Evolutionary conservation across 2,888 invertebrate species (phyloP).

Genomic region (Apocheima hispidaria): DNA sequence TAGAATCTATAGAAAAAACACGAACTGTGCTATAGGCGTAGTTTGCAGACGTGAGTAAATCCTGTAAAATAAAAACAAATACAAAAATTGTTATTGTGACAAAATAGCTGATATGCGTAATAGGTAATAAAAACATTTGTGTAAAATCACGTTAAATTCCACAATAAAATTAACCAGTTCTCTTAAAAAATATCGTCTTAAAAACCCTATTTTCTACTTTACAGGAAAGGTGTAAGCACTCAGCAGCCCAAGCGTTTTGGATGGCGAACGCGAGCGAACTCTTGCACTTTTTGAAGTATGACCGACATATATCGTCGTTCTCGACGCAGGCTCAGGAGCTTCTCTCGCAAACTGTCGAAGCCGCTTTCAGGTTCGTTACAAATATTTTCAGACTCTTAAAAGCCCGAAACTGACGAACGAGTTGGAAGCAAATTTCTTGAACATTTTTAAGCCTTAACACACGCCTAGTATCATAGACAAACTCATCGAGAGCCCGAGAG

Average conservation of each 20-base stretch:
- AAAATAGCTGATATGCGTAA: too few relatives aligned
- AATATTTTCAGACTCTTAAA: not conserved
- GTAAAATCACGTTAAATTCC: too few relatives aligned
- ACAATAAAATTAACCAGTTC: too few relatives aligned
- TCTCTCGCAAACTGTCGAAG: slow-evolving; percentile 96
- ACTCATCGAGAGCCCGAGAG: too few relatives aligned
- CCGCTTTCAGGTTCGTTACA: slow-evolving; percentile 90
- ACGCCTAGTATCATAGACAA: too few relatives aligned
- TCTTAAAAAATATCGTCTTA: too few relatives aligned
- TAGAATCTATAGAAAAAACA: too few relatives aligned
- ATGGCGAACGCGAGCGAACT: slow-evolving; percentile 99
- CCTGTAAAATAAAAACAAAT: too few relatives aligned
- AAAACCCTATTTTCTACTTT: not conserved
- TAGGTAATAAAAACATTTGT: not conserved
- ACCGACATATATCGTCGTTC: slow-evolving; percentile 96
- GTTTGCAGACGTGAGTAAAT: too few relatives aligned
- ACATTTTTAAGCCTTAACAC: not conserved
- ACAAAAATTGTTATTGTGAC: too few relatives aligned
- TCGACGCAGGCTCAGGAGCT: slow-evolving; percentile 97
- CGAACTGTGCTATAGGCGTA: too few relatives aligned
- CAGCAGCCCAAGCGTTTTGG: slow-evolving; percentile 96
- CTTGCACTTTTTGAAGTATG: slow-evolving; percentile 97
- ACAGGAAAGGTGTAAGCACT: slow-evolving; percentile 94
- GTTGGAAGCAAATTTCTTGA: not conserved
- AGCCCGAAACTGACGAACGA: not conserved